These are phyloP conservation scores for Eublepharis macularius DNA, from an alignment of 2,113 vertebrate genomes.

Conservation along the genomic window DNA sequence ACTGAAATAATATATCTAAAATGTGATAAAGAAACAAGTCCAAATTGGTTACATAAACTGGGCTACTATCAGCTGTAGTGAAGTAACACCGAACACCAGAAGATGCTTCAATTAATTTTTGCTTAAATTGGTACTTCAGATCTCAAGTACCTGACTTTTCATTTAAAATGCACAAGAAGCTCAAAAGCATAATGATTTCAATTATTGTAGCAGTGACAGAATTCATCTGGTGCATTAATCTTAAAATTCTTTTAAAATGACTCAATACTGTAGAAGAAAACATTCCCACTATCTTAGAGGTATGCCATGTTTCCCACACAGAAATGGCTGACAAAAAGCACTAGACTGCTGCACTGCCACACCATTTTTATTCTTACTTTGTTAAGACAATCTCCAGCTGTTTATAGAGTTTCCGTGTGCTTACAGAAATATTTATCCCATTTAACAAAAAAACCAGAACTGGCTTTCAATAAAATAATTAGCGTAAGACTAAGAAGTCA, in stretches of 20 bases:
- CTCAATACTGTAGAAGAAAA: conserved; percentile 63
- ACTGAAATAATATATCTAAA: not conserved
- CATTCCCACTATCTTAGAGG: conserved; percentile 62
- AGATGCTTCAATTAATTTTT: not conserved
- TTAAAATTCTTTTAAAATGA: conserved; percentile 75
- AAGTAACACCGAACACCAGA: not conserved
- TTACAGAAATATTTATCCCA: conserved; percentile 36
- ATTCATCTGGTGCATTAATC: conserved; percentile 65
- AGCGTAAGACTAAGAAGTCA: conserved; percentile 20
- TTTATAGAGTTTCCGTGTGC: conserved; percentile 5
- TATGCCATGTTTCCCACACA: conserved; percentile 68
- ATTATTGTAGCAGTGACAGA: conserved; percentile 50
- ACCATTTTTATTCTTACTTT: conserved; percentile 7
- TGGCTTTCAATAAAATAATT: conserved; percentile 13
- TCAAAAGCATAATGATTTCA: conserved; percentile 34
- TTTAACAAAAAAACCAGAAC: conserved; percentile 1
- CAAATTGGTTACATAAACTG: rapidly evolving
- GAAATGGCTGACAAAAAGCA: conserved; percentile 32
- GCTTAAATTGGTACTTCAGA: not conserved
- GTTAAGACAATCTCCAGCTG: conserved; percentile 25
- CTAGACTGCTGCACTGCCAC: not conserved
- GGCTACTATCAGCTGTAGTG: not conserved
- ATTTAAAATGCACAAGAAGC: conserved; percentile 8
- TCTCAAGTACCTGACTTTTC: conserved; percentile 14
- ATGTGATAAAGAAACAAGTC: not conserved